phyloP scores from a whole-genome alignment of 2,888 invertebrate species.

The Morpho deidamia region DNA sequence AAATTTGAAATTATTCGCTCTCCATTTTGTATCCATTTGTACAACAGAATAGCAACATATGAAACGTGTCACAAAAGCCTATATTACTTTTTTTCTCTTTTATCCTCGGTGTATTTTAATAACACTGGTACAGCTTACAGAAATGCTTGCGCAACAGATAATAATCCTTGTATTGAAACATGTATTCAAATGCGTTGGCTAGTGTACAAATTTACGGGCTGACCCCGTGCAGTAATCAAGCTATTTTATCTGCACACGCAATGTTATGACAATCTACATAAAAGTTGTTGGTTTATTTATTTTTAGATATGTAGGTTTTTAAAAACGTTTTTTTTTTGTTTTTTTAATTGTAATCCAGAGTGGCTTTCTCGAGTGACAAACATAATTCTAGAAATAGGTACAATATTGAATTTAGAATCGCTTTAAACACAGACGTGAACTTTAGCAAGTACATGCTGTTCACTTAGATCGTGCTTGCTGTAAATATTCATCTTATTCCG shows the following conservation, averaged over 20 bases:
- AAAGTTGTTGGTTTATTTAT: too few species aligned
- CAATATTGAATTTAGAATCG: too few species aligned
- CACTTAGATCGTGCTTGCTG: too few species aligned
- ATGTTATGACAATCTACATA: background rate
- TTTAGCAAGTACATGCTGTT: too few species aligned
- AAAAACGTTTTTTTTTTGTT: too few species aligned
- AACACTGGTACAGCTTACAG: background rate
- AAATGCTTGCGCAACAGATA: background rate
- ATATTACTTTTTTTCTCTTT: slow-evolving; percentile 6
- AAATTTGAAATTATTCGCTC: slow-evolving; percentile 9
- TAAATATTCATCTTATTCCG: too few species aligned
- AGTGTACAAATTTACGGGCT: background rate
- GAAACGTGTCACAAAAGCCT: slow-evolving; percentile 11
- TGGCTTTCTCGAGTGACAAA: too few species aligned
- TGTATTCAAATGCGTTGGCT: background rate
- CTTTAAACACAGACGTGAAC: too few species aligned
- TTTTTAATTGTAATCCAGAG: too few species aligned
- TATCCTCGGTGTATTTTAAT: slow-evolving; percentile 8
- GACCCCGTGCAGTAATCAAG: background rate
- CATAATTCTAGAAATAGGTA: too few species aligned
- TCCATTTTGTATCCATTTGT: slow-evolving; percentile 7
- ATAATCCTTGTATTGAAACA: background rate
- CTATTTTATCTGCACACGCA: background rate
- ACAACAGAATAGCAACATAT: slow-evolving; percentile 10
- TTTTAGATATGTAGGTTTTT: too few species aligned